Evolutionary conservation across 2,888 invertebrate genomes (phyloP).

Genomic region (Drosophila antonietae): DNA sequence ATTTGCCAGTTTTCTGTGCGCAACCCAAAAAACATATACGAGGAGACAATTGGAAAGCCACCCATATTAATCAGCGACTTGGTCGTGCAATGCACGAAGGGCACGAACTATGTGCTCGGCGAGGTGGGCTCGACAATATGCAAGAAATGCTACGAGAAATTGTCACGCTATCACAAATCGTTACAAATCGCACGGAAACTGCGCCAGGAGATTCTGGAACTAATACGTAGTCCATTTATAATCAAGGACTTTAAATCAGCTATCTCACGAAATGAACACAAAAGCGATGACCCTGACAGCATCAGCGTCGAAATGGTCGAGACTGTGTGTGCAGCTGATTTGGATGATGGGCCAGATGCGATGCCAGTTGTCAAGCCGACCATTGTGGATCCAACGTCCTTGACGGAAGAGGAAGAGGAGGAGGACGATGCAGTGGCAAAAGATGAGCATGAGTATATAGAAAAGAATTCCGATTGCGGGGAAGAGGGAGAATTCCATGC

Average conservation of each 20-base stretch:
- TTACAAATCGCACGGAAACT: constrained; percentile 66
- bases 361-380: constrained; percentile 3
- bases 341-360: constrained; percentile 26
- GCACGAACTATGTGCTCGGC: constrained; percentile 51
- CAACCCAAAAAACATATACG: constrained; percentile 61
- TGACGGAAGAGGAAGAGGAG: constrained; percentile 10
- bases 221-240: constrained; percentile 63
- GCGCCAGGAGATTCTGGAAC: constrained; percentile 61
- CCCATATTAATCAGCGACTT: constrained; percentile 67
- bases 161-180: constrained; percentile 69
- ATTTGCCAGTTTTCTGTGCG: constrained; percentile 72
- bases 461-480: constrained; percentile 42
- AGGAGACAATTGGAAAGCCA: constrained; percentile 65
- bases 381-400: constrained; percentile 21
- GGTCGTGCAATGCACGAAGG: constrained; percentile 66
- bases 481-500: constrained; percentile 54
- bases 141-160: constrained; percentile 68
- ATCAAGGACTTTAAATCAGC: constrained; percentile 55
- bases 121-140: constrained; percentile 62
- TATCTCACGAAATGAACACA: constrained; percentile 38
- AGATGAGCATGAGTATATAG: constrained; percentile 32
- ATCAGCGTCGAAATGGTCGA: constrained; percentile 34
- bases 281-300: constrained; percentile 28
- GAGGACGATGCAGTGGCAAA: constrained; percentile 23
- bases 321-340: constrained; percentile 28